Evolutionary conservation across 2,113 vertebrate genomes (phyloP).

Genomic region (Pteruthius melanotis): DNA sequence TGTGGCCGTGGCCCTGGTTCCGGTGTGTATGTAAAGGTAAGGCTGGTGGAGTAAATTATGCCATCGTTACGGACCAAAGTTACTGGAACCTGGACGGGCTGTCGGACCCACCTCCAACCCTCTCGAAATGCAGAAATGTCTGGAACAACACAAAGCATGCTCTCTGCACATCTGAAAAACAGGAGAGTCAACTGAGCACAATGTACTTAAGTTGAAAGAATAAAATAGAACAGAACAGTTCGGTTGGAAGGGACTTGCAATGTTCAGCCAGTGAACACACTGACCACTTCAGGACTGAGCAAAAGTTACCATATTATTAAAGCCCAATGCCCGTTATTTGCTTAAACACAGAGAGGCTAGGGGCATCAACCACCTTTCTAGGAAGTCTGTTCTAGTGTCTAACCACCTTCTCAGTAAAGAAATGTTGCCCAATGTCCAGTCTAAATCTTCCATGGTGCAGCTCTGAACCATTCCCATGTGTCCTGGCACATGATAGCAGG

Average conservation of each 20-base stretch:
- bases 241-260: background rate
- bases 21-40: conserved; percentile 98
- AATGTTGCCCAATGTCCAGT: background rate
- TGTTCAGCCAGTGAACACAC: background rate
- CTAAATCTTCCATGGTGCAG: background rate
- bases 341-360: background rate
- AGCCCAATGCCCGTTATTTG: background rate
- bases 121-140: conserved; percentile 99
- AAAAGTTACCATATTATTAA: background rate
- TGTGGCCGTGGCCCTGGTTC: conserved; percentile 96
- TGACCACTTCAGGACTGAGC: background rate
- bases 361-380: background rate
- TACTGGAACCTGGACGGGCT: conserved; percentile 98
- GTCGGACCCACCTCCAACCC: conserved; percentile 98
- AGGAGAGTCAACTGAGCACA: background rate
- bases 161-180: conserved; percentile 89
- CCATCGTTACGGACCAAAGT: conserved; percentile 97
- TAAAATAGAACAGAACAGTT: background rate
- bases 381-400: background rate
- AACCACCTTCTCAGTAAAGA: background rate
- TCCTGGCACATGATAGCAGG: accelerated
- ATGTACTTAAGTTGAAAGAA: background rate
- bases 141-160: conserved; percentile 97
- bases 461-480: accelerated
- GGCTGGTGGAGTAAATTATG: conserved; percentile 98